Conservation (phyloP, 2,888 invertebrate species). For the Sphaerophoria rueppellii region DNA sequence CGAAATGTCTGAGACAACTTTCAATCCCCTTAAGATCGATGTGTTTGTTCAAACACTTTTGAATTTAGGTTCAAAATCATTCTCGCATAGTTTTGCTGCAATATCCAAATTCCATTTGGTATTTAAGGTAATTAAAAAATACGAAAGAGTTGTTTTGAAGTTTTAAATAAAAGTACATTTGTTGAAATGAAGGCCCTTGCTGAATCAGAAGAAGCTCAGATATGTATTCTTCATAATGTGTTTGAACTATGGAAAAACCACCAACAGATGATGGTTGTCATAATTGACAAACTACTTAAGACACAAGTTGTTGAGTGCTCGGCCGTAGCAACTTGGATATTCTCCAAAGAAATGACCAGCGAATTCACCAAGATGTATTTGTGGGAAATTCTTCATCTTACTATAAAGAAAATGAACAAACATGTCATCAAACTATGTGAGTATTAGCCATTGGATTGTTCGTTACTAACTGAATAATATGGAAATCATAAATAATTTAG, state of each 20-base stretch:
- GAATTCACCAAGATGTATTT: slow-evolving; percentile 97
- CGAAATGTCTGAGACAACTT: slow-evolving; percentile 87
- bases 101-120: slow-evolving; percentile 97
- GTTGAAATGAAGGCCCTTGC: slow-evolving; percentile 87
- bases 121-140: slow-evolving; percentile 86
- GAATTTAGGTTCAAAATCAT: slow-evolving; percentile 97
- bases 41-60: slow-evolving; percentile 98
- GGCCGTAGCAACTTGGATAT: slow-evolving; percentile 98
- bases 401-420: slow-evolving; percentile 98
- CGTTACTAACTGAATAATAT: background rate
- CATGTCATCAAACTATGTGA: slow-evolving; percentile 92
- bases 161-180: background rate
- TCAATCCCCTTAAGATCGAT: slow-evolving; percentile 97
- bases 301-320: slow-evolving; percentile 98
- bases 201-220: slow-evolving; percentile 97
- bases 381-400: slow-evolving; percentile 98
- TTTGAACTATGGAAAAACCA: slow-evolving; percentile 98
- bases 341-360: slow-evolving; percentile 95
- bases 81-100: slow-evolving; percentile 99
- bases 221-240: slow-evolving; percentile 94
- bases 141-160: too few relatives aligned
- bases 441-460: slow-evolving; percentile 75
- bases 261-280: slow-evolving; percentile 97
- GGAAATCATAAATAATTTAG: slow-evolving; percentile 78
- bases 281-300: slow-evolving; percentile 98